Evolutionary conservation across 2,888 invertebrate genomes (phyloP).

Genomic region (Zhuqinia jingwanae): DNA sequence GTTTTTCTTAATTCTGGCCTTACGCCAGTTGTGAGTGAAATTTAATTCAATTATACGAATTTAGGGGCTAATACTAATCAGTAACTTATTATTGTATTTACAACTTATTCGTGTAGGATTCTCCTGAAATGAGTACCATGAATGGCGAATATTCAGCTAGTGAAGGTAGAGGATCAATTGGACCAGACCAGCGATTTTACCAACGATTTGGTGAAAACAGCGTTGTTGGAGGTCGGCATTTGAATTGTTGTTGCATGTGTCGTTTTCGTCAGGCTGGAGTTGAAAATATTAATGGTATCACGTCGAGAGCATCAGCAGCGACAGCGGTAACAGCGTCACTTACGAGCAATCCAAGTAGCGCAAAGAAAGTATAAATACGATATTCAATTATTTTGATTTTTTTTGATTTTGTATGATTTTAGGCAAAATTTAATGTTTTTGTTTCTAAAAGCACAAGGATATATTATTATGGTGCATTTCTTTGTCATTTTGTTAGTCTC

Average conservation of each 20-base stretch:
- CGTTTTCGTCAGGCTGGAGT: conserved; percentile 41
- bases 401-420: not conserved
- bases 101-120: not conserved
- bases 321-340: conserved; percentile 43
- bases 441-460: too few species aligned
- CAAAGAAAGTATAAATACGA: conserved; percentile 38
- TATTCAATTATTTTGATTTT: not conserved
- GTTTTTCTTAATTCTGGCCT: conserved; percentile 70
- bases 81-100: not conserved
- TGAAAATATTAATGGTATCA: conserved; percentile 34
- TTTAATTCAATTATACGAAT: not conserved
- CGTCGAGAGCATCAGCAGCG: conserved; percentile 43
- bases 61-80: too few species aligned
- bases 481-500: conserved; percentile 1
- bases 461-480: too few species aligned
- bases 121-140: not conserved
- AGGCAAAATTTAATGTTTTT: not conserved
- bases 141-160: conserved; percentile 25
- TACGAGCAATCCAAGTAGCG: conserved; percentile 3
- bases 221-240: conserved; percentile 3
- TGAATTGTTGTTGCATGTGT: conserved; percentile 74
- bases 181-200: not conserved
- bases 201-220: not conserved
- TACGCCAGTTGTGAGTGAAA: conserved; percentile 51
- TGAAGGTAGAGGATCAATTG: conserved; percentile 28